Base-by-base conservation (phyloP, 2,797 vertebrate species). In the Myiotriccus ornatus region DNA sequence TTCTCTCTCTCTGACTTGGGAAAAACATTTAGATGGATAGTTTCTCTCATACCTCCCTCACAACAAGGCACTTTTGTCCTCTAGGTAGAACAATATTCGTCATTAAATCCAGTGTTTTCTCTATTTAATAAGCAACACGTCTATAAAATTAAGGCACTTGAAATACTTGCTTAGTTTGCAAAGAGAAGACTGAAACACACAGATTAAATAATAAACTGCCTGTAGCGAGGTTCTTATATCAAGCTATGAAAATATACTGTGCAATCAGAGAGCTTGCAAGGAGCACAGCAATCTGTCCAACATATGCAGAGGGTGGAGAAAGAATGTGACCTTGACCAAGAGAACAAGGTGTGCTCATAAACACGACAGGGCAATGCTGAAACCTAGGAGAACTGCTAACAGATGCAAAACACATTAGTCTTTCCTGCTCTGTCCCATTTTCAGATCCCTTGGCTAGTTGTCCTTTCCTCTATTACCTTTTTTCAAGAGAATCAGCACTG, bases 321-420 rank as follows among this genome's bases (percentile, higher is more conserved):
- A 86, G 87, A 96, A 96, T 80, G 78, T 88, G 89, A 94, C 93
- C 92, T 84, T 94, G 81, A 91, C 81, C 47, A 68, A 69, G 35
- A 77, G 90, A 96, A 96, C 91, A 96, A 93, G 90, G 90, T 95
- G 95, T 88, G 87, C 91, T 95, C 91, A 88, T 62, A 94, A 94
- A 88, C 64, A 91, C 1, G 39, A 81, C 69, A 76, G 70, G 46
- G 68, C 56, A 86, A 73, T 4, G 56, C 63, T 84, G 70, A 95
- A 94, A 68, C 34, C 65, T 0, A 43, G 57, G n/a, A 89, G 57
- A 90, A 76, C 34, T 50, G 57, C 67, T 93, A 84, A 79, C 64
- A 87, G 60, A 83, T 43, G 65, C 73, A 89, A 93, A 94, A 87
- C 47, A 57, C 60, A 90, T 81, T 73, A 79, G 53, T 60, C 55